Percentiles rank a stretch among this genome's conserved stretches.
These are phyloP conservation scores for Nannobrachium achirus DNA, from an alignment of 2,113 vertebrate species.

Conservation along the genomic window DNA sequence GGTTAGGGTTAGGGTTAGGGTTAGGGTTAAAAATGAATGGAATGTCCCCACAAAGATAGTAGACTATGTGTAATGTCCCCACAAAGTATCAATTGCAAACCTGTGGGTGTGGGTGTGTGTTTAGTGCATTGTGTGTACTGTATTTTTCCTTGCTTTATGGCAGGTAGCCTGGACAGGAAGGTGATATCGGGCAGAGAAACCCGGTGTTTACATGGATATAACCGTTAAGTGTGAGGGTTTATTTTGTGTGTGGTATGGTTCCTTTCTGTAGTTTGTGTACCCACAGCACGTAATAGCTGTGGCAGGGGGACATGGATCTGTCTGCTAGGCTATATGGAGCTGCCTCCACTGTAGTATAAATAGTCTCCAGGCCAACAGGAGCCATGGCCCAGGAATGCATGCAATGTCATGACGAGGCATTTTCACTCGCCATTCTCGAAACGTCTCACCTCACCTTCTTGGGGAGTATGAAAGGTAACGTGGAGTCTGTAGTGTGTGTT, in stretches of 20 bases:
- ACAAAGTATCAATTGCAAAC: too few species aligned
- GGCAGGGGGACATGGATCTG: slow-evolving; percentile 36
- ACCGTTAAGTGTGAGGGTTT: background rate
- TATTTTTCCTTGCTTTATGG: background rate
- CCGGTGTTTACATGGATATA: background rate
- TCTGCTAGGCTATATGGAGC: slow-evolving; percentile 49
- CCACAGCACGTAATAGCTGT: slow-evolving; percentile 22
- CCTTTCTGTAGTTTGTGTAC: slow-evolving; percentile 34
- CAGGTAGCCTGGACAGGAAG: background rate
- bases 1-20: too few species aligned
- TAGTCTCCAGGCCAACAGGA: slow-evolving; percentile 74
- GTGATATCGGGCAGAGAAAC: background rate
- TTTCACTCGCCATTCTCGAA: slow-evolving; percentile 62
- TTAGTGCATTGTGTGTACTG: background rate
- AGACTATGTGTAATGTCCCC: too few species aligned
- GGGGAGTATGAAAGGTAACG: slow-evolving; percentile 58
- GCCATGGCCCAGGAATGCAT: slow-evolving; percentile 67
- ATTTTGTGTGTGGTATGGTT: slow-evolving; percentile 19
- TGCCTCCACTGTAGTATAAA: slow-evolving; percentile 77
- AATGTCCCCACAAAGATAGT: too few species aligned
- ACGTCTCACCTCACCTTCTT: slow-evolving; percentile 73
- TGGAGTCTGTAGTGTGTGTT: slow-evolving; percentile 18
- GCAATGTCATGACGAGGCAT: slow-evolving; percentile 72
- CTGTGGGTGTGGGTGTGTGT: background rate
- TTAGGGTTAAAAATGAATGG: too few species aligned